Evolutionary conservation across 2,888 invertebrate species (phyloP).

Genomic region (Hylaea fasciaria): DNA sequence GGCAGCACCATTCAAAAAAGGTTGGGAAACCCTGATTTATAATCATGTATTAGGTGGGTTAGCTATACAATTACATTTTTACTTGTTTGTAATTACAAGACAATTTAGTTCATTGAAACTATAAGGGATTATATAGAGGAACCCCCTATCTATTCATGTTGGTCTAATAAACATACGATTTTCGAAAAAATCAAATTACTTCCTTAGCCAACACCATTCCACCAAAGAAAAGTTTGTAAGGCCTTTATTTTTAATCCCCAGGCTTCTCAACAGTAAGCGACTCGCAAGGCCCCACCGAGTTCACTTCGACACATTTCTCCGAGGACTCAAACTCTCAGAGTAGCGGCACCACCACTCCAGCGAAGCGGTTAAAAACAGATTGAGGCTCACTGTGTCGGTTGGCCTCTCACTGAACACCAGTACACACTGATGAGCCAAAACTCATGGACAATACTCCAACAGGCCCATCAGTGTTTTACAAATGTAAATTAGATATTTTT

Average conservation of each 20-base stretch:
- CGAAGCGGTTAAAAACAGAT: slow-evolving; percentile 92
- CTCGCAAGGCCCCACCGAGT: slow-evolving; percentile 94
- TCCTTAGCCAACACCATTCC: no score
- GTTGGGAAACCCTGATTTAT: no score
- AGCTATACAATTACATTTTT: no score
- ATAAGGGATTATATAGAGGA: no score
- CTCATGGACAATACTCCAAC: slow-evolving; percentile 26
- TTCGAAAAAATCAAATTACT: no score
- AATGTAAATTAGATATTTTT: slow-evolving; percentile 21
- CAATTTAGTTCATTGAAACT: no score
- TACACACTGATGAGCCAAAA: slow-evolving; percentile 37
- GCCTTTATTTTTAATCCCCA: slow-evolving; percentile 54
- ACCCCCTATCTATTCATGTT: no score
- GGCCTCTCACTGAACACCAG: slow-evolving; percentile 32
- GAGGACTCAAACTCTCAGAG: slow-evolving; percentile 96
- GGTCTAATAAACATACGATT: no score
- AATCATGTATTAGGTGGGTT: no score
- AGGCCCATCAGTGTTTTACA: slow-evolving; percentile 15
- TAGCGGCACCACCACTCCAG: slow-evolving; percentile 88
- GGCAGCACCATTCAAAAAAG: no score
- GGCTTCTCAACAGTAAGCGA: slow-evolving; percentile 96
- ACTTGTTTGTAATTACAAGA: no score
- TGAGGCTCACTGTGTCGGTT: slow-evolving; percentile 64
- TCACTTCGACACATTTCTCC: slow-evolving; percentile 93
- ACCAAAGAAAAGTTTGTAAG: not conserved